Percentiles rank a stretch among this genome's conserved stretches.
phyloP scores from a whole-genome alignment of 2,888 invertebrate genomes.

The Xylocampa areola region DNA sequence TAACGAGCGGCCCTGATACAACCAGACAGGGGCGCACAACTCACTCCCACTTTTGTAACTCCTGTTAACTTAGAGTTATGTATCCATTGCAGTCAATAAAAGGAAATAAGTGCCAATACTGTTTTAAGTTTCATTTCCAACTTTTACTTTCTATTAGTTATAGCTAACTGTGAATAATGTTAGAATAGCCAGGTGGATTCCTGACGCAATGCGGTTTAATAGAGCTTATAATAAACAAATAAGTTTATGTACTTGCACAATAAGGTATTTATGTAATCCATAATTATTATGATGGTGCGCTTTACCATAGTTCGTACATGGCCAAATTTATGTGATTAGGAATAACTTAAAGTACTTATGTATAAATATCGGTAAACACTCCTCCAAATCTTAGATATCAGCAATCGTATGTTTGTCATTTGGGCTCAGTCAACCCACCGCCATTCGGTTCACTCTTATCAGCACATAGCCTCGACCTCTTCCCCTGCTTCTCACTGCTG shows the following conservation, averaged over 20 bases:
- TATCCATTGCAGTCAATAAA: constrained; percentile 40
- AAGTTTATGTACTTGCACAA: no score
- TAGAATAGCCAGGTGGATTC: background rate
- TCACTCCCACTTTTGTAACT: constrained; percentile 60
- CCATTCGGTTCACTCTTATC: constrained; percentile 77
- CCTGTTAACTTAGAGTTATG: constrained; percentile 53
- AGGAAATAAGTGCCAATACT: constrained; percentile 44
- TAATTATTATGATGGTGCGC: background rate
- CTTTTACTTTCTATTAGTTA: constrained; percentile 49
- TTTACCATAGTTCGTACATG: constrained; percentile 1
- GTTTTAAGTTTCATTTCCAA: constrained; percentile 38
- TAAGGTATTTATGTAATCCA: no score
- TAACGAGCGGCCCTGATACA: constrained; percentile 55
- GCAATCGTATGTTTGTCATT: constrained; percentile 67
- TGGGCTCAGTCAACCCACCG: constrained; percentile 75
- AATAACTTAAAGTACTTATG: constrained; percentile 14
- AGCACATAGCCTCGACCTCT: constrained; percentile 85
- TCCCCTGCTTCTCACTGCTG: constrained; percentile 72
- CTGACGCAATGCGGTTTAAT: background rate
- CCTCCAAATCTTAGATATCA: constrained; percentile 52
- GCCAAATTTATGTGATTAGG: constrained; percentile 3
- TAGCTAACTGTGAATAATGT: constrained; percentile 3
- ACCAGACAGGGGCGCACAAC: constrained; percentile 57
- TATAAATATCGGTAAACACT: constrained; percentile 46
- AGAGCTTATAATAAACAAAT: no score